Base-by-base conservation (phyloP, 2,113 vertebrate genomes). In the Tragelaphus scriptus region DNA sequence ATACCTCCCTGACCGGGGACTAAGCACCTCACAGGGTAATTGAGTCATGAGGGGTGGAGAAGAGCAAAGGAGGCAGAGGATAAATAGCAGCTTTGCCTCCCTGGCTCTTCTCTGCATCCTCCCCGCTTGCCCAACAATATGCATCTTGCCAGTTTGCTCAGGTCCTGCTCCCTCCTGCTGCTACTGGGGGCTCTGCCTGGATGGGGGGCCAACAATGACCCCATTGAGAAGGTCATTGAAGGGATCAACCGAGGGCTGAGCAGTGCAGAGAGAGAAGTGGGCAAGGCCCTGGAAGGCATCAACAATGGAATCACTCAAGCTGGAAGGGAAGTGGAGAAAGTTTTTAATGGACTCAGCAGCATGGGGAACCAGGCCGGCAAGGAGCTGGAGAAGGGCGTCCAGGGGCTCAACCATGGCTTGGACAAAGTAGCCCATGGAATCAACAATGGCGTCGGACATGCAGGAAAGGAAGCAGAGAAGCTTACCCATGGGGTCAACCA, bases 241-340 rank as follows among this genome's bases (percentile, higher is more conserved):
- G 97, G 98, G 32, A 94, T 98, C 97, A 98, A 97, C 93, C 75
- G 95, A 79, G 98, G 98, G 93, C 94, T 98, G 91, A 98, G 82
- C 97, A 98, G 61, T 36, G 98, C 98, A 44, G 98, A 98, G 65
- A 96, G 85, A 91, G 97, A 98, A 85, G 87, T 98, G 93, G 97
- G 95, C 94, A 97, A 97, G 91, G 98, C 98, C 93, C 96, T 98
- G 75, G 98, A 98, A 84, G 97, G 98, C 94, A 96, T 98, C 96
- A 98, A 98, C 26, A 97, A 97, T n/a, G 98, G 98, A 68, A 97
- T 98, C 98, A 98, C 98, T 40, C 97, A 98, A 55, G 98, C 98
- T 51, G 98, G 98, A 97, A 97, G 98, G 93, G 98, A 98, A 98
- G 98, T 98, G 94, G 98, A 98, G 59, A 98, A 95, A 81, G 97